These are phyloP conservation scores for Drosophila niveifrons DNA, from an alignment of 2,888 invertebrate species.

Conservation along the genomic window DNA sequence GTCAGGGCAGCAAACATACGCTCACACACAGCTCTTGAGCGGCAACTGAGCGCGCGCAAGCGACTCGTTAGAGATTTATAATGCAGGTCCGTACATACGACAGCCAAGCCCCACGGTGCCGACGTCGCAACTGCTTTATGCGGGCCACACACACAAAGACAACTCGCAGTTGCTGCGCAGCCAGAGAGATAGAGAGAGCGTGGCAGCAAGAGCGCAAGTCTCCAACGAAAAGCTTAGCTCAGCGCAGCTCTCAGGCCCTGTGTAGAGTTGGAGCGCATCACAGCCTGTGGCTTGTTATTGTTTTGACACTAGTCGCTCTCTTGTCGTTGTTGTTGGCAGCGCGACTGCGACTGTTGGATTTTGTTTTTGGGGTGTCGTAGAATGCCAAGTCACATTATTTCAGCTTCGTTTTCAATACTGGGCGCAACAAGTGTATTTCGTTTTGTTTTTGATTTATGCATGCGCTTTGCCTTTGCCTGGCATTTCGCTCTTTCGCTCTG, in stretches of 20 bases:
- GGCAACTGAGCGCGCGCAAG: conserved; percentile 69
- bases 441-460: conserved; percentile 75
- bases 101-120: conserved; percentile 55
- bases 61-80: conserved; percentile 73
- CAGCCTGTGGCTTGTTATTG: conserved; percentile 57
- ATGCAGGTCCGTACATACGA: conserved; percentile 54
- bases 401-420: conserved; percentile 72
- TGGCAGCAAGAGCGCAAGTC: conserved; percentile 43
- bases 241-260: conserved; percentile 51
- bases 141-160: conserved; percentile 58
- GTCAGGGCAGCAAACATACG: conserved; percentile 52
- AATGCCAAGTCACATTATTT: conserved; percentile 70
- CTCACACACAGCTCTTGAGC: conserved; percentile 62
- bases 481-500: conserved; percentile 17
- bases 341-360: conserved; percentile 20
- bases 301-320: conserved; percentile 45
- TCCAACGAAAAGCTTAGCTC: conserved; percentile 75
- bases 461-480: conserved; percentile 52
- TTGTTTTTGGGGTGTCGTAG: conserved; percentile 59
- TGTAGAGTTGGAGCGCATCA: conserved; percentile 62
- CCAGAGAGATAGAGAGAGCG: conserved; percentile 29
- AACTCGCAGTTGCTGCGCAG: conserved; percentile 48
- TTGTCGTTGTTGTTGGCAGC: conserved; percentile 24
- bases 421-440: conserved; percentile 78
- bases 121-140: conserved; percentile 45